Evolutionary conservation across 2,888 invertebrate species (phyloP).

Genomic region (Augochlorella aurata): DNA sequence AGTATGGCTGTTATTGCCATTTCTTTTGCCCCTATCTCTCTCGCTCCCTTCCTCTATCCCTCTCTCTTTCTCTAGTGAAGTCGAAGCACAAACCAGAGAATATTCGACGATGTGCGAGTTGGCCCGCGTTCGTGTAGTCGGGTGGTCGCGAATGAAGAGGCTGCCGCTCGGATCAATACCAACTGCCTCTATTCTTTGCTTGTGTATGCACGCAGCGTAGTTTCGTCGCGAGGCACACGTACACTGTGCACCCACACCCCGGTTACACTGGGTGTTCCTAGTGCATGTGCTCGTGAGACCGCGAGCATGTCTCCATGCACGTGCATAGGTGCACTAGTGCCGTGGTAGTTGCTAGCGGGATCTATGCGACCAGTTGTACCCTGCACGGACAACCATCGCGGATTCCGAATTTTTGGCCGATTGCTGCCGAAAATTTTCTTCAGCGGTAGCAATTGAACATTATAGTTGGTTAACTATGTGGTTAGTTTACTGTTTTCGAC

Average conservation of each 20-base stretch:
- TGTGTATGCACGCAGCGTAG: conserved; percentile 67
- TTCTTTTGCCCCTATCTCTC: conserved; percentile 20
- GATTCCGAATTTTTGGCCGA: not conserved
- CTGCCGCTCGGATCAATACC: conserved; percentile 79
- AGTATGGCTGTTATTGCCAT: conserved; percentile 26
- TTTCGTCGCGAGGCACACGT: conserved; percentile 41
- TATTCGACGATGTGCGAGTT: conserved; percentile 52
- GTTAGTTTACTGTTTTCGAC: too few relatives aligned
- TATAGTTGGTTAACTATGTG: too few relatives aligned
- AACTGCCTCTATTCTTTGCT: conserved; percentile 79
- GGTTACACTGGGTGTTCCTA: not conserved
- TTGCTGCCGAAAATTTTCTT: not conserved
- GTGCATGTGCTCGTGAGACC: not conserved
- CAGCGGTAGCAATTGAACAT: not conserved
- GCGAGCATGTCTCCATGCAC: not conserved
- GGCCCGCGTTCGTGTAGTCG: conserved; percentile 61
- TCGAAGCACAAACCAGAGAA: conserved; percentile 50
- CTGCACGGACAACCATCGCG: not conserved
- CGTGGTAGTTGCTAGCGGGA: not conserved
- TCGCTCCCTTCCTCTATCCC: not conserved
- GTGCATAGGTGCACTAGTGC: not conserved
- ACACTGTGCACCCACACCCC: not conserved
- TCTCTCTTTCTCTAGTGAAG: conserved; percentile 30
- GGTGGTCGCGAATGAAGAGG: conserved; percentile 64
- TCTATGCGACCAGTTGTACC: not conserved